Conservation (phyloP, 92 coral and sea anemone species). For the Parazoanthus atlanticus region DNA sequence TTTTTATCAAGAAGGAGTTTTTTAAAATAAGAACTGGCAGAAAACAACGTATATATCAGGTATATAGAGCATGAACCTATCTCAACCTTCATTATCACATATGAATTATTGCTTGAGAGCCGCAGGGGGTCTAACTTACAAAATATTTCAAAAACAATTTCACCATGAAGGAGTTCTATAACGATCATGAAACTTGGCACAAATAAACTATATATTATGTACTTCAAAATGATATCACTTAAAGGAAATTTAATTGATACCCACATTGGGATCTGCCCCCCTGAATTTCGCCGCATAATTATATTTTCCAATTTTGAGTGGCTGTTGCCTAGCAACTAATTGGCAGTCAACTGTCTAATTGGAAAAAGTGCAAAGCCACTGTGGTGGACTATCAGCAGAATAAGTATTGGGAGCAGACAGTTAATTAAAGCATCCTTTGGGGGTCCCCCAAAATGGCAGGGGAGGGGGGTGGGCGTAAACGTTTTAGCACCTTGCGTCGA, state of each 20-base stretch:
- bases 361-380: slow-evolving; percentile 3
- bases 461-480: not conserved
- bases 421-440: slow-evolving; percentile 5
- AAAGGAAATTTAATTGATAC: not conserved
- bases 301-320: not conserved
- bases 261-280: slow-evolving; percentile 22
- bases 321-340: slow-evolving; percentile 26
- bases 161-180: slow-evolving; percentile 10
- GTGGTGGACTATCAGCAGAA: slow-evolving; percentile 27
- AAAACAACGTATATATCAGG: slow-evolving; percentile 8
- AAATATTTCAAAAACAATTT: not conserved
- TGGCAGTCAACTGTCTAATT: slow-evolving; percentile 15
- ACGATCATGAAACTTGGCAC: slow-evolving; percentile 12
- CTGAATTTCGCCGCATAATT: slow-evolving; percentile 1
- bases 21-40: not conserved
- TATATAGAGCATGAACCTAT: not conserved
- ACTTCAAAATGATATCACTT: slow-evolving; percentile 28
- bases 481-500: not conserved
- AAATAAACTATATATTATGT: slow-evolving; percentile 18
- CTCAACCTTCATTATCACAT: not conserved
- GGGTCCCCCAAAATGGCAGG: slow-evolving; percentile 15
- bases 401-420: slow-evolving; percentile 25
- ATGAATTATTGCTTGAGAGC: slow-evolving; percentile 25
- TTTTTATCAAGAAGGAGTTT: not conserved
- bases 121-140: not conserved